Conservation (phyloP, 1,140 invertebrate genomes). For the Ruditapes philippinarum region DNA sequence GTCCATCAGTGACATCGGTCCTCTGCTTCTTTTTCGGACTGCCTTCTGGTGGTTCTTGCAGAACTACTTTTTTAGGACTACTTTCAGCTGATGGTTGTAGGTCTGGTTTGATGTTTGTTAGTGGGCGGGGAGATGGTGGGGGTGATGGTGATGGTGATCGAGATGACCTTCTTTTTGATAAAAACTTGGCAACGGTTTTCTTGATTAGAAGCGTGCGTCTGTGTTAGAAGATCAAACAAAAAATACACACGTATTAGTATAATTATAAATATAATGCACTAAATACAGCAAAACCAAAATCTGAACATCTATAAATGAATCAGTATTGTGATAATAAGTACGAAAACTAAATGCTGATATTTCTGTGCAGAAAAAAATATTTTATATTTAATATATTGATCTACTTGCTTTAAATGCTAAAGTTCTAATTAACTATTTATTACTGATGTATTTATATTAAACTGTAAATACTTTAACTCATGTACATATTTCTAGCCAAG, state of each 20-base stretch:
- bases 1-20: background rate
- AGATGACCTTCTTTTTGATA: background rate
- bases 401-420: too few species aligned
- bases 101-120: background rate
- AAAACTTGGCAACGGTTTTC: conserved; percentile 49
- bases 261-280: background rate
- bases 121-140: background rate
- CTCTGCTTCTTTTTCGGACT: conserved; percentile 47
- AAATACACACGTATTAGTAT: conserved; percentile 28
- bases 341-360: too few species aligned
- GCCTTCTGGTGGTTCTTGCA: background rate
- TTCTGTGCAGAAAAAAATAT: too few species aligned
- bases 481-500: too few species aligned
- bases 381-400: too few species aligned
- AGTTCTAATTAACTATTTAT: too few species aligned
- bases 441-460: too few species aligned
- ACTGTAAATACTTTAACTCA: too few species aligned
- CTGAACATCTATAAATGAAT: background rate
- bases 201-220: conserved; percentile 57
- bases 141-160: conserved; percentile 30
- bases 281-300: too few species aligned
- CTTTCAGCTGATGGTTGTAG: background rate
- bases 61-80: background rate
- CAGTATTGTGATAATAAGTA: background rate
- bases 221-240: conserved; percentile 48